These are phyloP conservation scores for Aramus guarauna DNA, from an alignment of 2,113 vertebrate genomes.

Conservation along the genomic window DNA sequence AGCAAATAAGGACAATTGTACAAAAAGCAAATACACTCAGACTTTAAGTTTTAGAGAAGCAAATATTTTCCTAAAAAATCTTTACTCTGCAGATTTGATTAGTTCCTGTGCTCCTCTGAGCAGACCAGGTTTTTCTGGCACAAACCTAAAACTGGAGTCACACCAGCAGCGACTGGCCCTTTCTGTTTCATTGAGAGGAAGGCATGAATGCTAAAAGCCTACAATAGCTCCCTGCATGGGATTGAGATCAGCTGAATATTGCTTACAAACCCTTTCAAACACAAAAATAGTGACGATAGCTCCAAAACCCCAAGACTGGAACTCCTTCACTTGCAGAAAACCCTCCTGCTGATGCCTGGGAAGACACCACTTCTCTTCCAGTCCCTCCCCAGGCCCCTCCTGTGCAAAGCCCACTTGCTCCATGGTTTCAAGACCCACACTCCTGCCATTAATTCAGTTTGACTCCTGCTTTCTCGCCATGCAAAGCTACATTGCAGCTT, in stretches of 20 bases:
- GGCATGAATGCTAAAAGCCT: not conserved
- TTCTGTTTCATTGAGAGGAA: not conserved
- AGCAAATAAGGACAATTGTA: not conserved
- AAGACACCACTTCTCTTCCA: not conserved
- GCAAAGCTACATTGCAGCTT: not conserved
- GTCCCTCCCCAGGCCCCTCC: not conserved
- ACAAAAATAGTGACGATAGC: not conserved
- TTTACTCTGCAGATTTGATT: not conserved
- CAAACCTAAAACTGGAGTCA: not conserved
- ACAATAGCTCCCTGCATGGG: not conserved
- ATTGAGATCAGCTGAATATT: not conserved
- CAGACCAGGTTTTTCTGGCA: not conserved
- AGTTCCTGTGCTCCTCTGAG: not conserved
- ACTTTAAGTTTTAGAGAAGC: not conserved
- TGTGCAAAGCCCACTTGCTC: not conserved
- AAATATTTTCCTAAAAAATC: not conserved
- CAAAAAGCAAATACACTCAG: not conserved
- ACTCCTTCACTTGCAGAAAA: not conserved
- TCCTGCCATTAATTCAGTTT: not conserved
- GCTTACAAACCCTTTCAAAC: not conserved
- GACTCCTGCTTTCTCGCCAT: not conserved
- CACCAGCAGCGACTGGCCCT: not conserved
- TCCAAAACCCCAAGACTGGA: not conserved
- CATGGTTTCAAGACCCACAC: accelerated
- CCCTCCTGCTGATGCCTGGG: not conserved